phyloP scores from a whole-genome alignment of 64 coral and sea anemone genomes.

The Actinia equina region DNA sequence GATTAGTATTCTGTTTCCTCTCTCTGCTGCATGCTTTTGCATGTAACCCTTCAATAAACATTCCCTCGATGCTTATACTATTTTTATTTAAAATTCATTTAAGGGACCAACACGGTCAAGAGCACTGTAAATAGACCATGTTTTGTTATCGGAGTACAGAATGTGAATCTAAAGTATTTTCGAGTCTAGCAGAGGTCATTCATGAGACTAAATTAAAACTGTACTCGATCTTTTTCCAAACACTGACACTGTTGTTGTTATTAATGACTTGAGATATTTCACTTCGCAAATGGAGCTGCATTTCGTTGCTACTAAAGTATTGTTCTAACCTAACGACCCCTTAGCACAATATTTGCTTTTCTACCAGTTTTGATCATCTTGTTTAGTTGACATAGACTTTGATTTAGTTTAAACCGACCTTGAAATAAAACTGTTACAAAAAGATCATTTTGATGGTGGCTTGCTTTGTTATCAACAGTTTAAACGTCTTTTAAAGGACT shows the following conservation, averaged over 20 bases:
- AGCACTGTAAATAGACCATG: constrained; percentile 16
- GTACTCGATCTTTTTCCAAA: constrained; percentile 4
- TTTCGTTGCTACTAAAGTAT: background rate
- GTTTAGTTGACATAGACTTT: background rate
- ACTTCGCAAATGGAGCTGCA: background rate
- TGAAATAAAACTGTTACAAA: background rate
- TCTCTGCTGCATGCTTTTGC: background rate
- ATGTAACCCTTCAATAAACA: constrained; percentile 5
- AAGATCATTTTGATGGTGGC: background rate
- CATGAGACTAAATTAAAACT: background rate
- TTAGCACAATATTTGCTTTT: constrained; percentile 16
- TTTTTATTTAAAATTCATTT: constrained; percentile 9
- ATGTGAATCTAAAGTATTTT: background rate
- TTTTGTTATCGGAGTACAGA: constrained; percentile 6
- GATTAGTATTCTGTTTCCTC: background rate
- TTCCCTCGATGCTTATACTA: background rate
- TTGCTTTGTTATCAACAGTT: constrained; percentile 9
- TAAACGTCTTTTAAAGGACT: background rate
- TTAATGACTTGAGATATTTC: constrained; percentile 8
- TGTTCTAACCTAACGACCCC: constrained; percentile 5
- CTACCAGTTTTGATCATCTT: background rate
- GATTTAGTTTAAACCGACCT: background rate
- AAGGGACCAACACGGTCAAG: constrained; percentile 20
- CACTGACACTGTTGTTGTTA: background rate
- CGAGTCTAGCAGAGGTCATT: background rate